Evolutionary conservation across 1,140 invertebrate species (phyloP).

Genomic region (Eumaeus atala): DNA sequence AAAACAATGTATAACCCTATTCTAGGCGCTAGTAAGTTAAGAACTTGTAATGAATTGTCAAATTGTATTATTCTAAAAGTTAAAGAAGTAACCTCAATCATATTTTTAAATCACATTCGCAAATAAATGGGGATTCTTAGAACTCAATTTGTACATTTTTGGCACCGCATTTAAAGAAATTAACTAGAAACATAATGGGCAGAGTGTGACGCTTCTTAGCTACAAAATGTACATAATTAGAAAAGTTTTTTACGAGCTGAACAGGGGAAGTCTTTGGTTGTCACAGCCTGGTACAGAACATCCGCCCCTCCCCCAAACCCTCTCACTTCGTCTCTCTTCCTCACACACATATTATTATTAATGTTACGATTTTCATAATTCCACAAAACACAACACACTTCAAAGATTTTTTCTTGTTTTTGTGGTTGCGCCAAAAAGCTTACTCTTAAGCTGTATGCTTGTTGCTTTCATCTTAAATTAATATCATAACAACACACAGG

Average conservation of each 20-base stretch:
- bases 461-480: neutral
- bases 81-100: too few relatives aligned
- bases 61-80: too few relatives aligned
- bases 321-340: neutral
- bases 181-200: constrained; percentile 59
- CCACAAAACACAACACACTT: constrained; percentile 4
- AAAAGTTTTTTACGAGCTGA: constrained; percentile 67
- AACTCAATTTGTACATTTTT: constrained; percentile 28
- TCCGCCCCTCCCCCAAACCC: neutral
- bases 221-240: constrained; percentile 72
- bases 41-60: too few relatives aligned
- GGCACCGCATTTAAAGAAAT: constrained; percentile 49
- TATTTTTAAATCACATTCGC: neutral
- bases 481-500: neutral
- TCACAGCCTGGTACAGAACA: constrained; percentile 63
- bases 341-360: constrained; percentile 65
- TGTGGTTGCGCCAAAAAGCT: neutral
- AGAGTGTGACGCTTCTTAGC: constrained; percentile 56
- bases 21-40: too few relatives aligned
- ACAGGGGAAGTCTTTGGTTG: constrained; percentile 53
- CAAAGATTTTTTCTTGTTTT: neutral
- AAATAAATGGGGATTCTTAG: constrained; percentile 11
- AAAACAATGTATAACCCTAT: too few relatives aligned
- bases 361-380: constrained; percentile 24
- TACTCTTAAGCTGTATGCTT: neutral